Base-by-base conservation (phyloP, 2,113 vertebrate genomes). In the Antechinus flavipes region DNA sequence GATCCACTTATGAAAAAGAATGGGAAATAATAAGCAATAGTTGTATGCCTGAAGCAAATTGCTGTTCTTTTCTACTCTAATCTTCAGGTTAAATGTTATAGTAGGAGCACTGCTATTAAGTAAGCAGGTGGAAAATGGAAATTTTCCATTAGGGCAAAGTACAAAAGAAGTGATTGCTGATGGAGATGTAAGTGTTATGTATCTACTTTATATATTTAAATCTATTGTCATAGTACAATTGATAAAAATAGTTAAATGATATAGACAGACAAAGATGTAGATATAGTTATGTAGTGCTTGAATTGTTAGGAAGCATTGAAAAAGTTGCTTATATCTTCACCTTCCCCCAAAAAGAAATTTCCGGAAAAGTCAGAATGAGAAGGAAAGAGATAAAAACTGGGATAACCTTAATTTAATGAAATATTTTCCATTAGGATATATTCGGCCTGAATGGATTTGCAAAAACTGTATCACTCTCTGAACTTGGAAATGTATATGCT, bases 201-300 rank as follows among this genome's bases (percentile, higher is more conserved):
- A 50, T 50, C 1, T 89, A 52, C 24, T 61, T 26, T 58, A 50
- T 42, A 52, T 91, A 91, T 2, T 96, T 93, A 49, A 49, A 49
- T 49, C 91, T 93, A 91, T 93, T 95, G 27, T 90, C 92, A 53
- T 95, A 96, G 94, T 3, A 58, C 55, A 91, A 52, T 91, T 90
- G 94, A 91, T 91, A 98, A 98, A 98, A 97, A 97, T 95, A 97
- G 92, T 58, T 96, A 52, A 90, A 55, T 0, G 25, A 92, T 95
- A 84, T 91, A 58, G 19, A 7, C 23, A 56, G 54, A 68, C 11
- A 61, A 30, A 68, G 68, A 42, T 23, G 16, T 42, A 84, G n/a
- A 42, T 84, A 42, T 22, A 84, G 35, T 22, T 42, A n/a, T 22
- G 6, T 84, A 42, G 68, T 84, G 19, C 16, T 84, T 42, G n/a